phyloP scores from a whole-genome alignment of 2,888 invertebrate genomes.

The Epistrophe grossulariae region DNA sequence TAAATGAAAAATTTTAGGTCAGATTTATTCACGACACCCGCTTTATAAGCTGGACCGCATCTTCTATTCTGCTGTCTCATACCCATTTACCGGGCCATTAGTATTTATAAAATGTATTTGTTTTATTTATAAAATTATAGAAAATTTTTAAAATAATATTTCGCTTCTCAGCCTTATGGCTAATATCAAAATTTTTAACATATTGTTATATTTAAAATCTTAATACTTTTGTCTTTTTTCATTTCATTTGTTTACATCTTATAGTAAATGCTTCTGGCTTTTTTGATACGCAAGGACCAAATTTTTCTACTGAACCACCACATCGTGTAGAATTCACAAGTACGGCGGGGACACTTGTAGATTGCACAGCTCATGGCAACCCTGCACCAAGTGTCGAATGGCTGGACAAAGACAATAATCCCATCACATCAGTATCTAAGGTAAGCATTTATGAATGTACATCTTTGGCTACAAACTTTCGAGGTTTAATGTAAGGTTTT shows the following conservation, averaged over 20 bases:
- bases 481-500: too few species aligned
- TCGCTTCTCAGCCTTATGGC: too few species aligned
- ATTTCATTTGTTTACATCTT: background rate
- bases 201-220: background rate
- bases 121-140: too few species aligned
- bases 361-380: constrained; percentile 85
- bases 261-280: constrained; percentile 82
- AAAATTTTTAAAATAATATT: too few species aligned
- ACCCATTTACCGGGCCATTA: too few species aligned
- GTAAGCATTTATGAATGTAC: constrained; percentile 76
- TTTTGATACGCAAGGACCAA: constrained; percentile 86
- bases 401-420: constrained; percentile 85
- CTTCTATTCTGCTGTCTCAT: too few species aligned
- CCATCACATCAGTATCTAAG: constrained; percentile 85
- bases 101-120: too few species aligned
- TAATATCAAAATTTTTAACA: too few species aligned
- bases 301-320: constrained; percentile 85
- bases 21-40: too few species aligned
- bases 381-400: constrained; percentile 85
- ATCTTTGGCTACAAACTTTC: too few species aligned
- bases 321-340: constrained; percentile 86
- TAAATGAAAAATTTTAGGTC: too few species aligned
- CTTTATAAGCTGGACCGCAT: too few species aligned
- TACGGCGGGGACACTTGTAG: constrained; percentile 85
- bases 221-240: background rate